These are phyloP conservation scores for Cyrtonyx montezumae DNA, from an alignment of 2,113 vertebrate species.

Conservation along the genomic window DNA sequence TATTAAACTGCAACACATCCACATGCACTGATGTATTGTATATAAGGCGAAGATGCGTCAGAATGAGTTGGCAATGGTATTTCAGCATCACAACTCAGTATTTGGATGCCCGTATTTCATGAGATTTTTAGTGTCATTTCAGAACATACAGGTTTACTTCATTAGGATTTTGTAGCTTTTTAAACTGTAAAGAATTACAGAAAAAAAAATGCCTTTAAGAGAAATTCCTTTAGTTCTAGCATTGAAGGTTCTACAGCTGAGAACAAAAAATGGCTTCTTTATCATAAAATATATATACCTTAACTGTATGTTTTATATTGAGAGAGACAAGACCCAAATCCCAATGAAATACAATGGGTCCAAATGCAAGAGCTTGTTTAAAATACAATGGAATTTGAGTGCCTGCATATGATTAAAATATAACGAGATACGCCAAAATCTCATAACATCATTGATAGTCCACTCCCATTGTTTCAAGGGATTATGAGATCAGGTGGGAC, in stretches of 20 bases:
- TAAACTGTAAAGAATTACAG: background rate
- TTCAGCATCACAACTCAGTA: background rate
- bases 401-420: background rate
- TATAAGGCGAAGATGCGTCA: background rate
- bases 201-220: background rate
- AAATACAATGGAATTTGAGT: background rate
- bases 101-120: background rate
- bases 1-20: background rate
- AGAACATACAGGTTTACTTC: background rate
- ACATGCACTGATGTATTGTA: background rate
- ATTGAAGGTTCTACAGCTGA: background rate
- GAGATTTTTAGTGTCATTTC: background rate
- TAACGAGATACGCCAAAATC: constrained; percentile 1
- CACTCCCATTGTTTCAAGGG: background rate
- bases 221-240: background rate
- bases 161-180: background rate
- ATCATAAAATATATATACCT: background rate
- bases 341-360: background rate
- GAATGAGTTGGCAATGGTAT: background rate
- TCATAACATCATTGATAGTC: background rate
- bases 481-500: background rate
- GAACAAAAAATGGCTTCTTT: background rate
- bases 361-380: background rate
- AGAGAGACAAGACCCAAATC: background rate
- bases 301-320: background rate